A percentile compares a stretch with the other conserved stretches of the same genome.
Evolutionary conservation across 2,888 invertebrate species (phyloP).

Genomic region (Drosophila peninsularis): DNA sequence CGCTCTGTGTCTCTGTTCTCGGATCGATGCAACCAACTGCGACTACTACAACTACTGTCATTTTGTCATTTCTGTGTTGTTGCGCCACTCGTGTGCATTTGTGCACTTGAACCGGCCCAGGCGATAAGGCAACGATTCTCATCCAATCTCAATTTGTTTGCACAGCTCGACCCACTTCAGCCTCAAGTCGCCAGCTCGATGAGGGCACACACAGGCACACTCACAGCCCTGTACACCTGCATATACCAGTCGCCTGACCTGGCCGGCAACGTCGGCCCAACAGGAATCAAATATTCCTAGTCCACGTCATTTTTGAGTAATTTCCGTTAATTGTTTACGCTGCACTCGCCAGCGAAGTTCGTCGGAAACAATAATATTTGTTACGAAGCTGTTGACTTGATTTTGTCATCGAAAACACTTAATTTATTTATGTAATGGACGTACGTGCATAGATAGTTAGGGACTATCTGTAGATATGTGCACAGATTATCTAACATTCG

Average conservation of each 20-base stretch:
- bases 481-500: conserved; percentile 1
- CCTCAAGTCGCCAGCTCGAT: conserved; percentile 32
- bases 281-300: conserved; percentile 15
- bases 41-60: conserved; percentile 14
- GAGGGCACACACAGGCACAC: background rate
- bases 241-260: background rate
- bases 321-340: conserved; percentile 49
- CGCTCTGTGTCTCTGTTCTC: conserved; percentile 10
- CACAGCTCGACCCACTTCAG: conserved; percentile 61
- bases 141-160: conserved; percentile 69
- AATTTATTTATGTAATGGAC: conserved; percentile 1
- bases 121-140: conserved; percentile 39
- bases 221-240: background rate
- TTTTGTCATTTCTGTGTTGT: conserved; percentile 21
- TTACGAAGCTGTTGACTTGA: conserved; percentile 1
- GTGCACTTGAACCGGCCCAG: conserved; percentile 72
- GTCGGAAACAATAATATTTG: background rate
- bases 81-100: conserved; percentile 65
- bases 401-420: conserved; percentile 9
- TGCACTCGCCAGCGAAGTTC: conserved; percentile 17
- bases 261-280: conserved; percentile 11
- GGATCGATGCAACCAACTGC: conserved; percentile 41
- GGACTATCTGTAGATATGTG: conserved; percentile 5
- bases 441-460: background rate
- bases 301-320: conserved; percentile 27